Percentiles rank a stretch among this genome's conserved stretches.
Evolutionary conservation across 2,113 vertebrate genomes (phyloP).

Genomic region (Phrynocephalus versicolor): DNA sequence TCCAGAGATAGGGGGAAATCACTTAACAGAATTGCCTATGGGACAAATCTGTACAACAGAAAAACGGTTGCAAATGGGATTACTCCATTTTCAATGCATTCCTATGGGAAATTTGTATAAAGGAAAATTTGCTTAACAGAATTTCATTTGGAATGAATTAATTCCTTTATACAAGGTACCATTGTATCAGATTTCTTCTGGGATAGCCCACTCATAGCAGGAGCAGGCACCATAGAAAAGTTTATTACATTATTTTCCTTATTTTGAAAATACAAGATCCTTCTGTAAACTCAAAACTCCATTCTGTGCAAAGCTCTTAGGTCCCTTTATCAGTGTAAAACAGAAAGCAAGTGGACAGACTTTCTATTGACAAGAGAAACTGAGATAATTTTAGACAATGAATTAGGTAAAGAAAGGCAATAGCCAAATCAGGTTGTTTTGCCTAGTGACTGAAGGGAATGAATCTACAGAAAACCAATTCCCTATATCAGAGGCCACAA

Average conservation of each 20-base stretch:
- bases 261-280: background rate
- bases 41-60: no score
- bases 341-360: background rate
- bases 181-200: background rate
- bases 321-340: background rate
- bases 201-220: background rate
- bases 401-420: background rate
- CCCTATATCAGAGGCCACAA: background rate
- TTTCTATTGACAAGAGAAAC: background rate
- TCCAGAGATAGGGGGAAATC: no score
- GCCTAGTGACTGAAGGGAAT: background rate
- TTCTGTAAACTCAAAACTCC: background rate
- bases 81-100: no score
- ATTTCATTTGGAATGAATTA: no score
- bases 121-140: no score
- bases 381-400: background rate
- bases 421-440: background rate
- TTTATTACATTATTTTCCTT: background rate
- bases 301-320: background rate
- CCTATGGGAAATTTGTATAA: no score
- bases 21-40: no score
- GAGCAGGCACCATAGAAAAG: background rate
- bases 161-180: no score
- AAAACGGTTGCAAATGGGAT: no score
- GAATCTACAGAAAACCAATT: background rate